These are phyloP conservation scores for Sarcophaga variegata DNA, from an alignment of 2,888 invertebrate genomes.

Conservation along the genomic window DNA sequence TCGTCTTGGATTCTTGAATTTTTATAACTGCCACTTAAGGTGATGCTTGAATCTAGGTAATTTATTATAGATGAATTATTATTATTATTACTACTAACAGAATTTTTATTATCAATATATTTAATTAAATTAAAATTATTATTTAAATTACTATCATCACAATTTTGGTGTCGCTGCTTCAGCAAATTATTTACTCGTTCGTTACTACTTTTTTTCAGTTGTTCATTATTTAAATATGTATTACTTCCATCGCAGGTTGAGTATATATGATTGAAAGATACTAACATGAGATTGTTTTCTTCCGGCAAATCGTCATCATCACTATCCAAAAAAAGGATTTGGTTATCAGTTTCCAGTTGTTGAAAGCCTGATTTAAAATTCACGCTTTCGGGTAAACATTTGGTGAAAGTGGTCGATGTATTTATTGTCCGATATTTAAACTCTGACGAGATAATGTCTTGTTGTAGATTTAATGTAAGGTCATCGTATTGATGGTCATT, in stretches of 20 bases:
- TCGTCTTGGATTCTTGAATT: conserved; percentile 22
- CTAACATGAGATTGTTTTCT: conserved; percentile 76
- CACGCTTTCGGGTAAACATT: background rate
- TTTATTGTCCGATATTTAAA: background rate
- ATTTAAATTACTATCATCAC: conserved; percentile 73
- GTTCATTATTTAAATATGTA: conserved; percentile 23
- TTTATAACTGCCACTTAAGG: conserved; percentile 48
- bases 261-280: conserved; percentile 78
- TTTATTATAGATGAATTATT: conserved; percentile 63
- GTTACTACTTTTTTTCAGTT: conserved; percentile 36
- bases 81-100: conserved; percentile 66
- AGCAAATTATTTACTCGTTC: conserved; percentile 54
- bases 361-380: background rate
- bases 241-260: conserved; percentile 65
- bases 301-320: conserved; percentile 64
- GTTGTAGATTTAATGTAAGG: conserved; percentile 7
- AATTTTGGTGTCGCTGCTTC: conserved; percentile 71
- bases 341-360: background rate
- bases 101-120: conserved; percentile 68
- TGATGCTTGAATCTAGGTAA: conserved; percentile 55
- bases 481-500: background rate
- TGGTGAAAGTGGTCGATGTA: background rate
- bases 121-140: conserved; percentile 72
- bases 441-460: conserved; percentile 32
- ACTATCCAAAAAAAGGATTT: background rate